phyloP scores from a whole-genome alignment of 2,888 invertebrate genomes.

The Dryadula phaetusa region DNA sequence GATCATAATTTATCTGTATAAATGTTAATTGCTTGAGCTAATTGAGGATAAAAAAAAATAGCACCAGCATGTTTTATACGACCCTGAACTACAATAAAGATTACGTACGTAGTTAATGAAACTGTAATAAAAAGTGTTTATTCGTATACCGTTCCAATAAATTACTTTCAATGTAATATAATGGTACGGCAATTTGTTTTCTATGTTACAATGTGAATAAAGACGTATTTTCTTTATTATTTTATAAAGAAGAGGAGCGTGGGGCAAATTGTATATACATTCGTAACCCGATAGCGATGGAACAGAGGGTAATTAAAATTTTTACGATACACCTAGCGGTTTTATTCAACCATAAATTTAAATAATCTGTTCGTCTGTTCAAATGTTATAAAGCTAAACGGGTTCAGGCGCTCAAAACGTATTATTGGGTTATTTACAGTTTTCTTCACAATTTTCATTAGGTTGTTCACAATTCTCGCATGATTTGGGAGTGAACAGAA shows the following conservation, averaged over 20 bases:
- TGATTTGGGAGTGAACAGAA: not conserved
- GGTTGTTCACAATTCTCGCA: not conserved
- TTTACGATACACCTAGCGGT: slow-evolving; percentile 55
- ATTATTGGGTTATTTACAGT: slow-evolving; percentile 11
- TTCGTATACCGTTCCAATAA: slow-evolving; percentile 41
- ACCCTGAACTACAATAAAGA: slow-evolving; percentile 49
- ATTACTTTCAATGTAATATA: slow-evolving; percentile 1
- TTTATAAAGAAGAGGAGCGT: not conserved
- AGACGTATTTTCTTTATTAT: not conserved
- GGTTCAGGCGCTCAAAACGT: slow-evolving; percentile 33
- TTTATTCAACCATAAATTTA: slow-evolving; percentile 54
- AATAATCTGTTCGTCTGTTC: slow-evolving; percentile 52
- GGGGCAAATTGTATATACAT: slow-evolving; percentile 42
- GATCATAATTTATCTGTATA: slow-evolving; percentile 14
- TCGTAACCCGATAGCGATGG: slow-evolving; percentile 55
- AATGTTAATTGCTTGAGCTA: slow-evolving; percentile 17
- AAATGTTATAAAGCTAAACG: slow-evolving; percentile 47
- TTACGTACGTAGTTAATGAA: slow-evolving; percentile 54
- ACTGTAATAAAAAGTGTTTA: slow-evolving; percentile 56
- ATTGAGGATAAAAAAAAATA: slow-evolving; percentile 14
- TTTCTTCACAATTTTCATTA: not conserved
- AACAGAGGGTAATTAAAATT: slow-evolving; percentile 57
- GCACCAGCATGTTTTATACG: slow-evolving; percentile 33
- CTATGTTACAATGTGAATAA: not conserved
- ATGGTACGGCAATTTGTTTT: slow-evolving; percentile 10